Evolutionary conservation across 1,140 invertebrate species (phyloP), one percentile per base, ranked within the genome.

Genomic region (Anagrus nilaparvatae): DNA sequence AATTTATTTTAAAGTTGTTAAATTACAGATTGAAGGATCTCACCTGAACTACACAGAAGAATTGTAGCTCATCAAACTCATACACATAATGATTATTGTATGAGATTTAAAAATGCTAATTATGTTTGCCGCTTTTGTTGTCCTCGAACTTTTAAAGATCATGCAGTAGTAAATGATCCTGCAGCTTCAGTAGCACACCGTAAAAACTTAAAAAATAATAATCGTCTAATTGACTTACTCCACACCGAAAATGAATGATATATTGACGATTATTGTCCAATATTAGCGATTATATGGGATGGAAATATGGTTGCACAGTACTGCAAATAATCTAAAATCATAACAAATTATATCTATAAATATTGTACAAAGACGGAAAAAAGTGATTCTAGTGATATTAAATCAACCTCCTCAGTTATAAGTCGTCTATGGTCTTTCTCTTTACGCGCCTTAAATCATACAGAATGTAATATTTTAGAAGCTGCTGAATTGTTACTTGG

Each of bases 211-310:
- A 46, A 46, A 47, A 25, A 18, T 21, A 55, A 52, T 35, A 48
- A 42, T 25, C 44, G 55, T 42, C 38, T 59, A 24, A 56, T 56
- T 49, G 53, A 55, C 51, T 24, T 58, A 29, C 47, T 47, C 17
- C 13, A 55, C 34, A 39, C 21, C 14, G 17, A 36, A 43, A 31
- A 45, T 8, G 51, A 56, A 41, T 8, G 8, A 13, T 33, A 25
- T 21, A 52, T 58, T 20, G 60, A 60, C 53, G 53, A 60, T 46
- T 59, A 54, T 20, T 58, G 56, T 52, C 54, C 54, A 16, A 24
- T 45, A 8, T 16, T 58, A 7, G 30, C 56, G 12, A 5, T 43
- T 0, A 44, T 47, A 4, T 59, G 51, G 53, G 44, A 58, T 31
- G 52, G 52, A 17, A 59, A 59, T 44, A 58, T 49, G 39, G 51